Conservation (phyloP, 92 coral and sea anemone genomes). For the Actinostola sp. region DNA sequence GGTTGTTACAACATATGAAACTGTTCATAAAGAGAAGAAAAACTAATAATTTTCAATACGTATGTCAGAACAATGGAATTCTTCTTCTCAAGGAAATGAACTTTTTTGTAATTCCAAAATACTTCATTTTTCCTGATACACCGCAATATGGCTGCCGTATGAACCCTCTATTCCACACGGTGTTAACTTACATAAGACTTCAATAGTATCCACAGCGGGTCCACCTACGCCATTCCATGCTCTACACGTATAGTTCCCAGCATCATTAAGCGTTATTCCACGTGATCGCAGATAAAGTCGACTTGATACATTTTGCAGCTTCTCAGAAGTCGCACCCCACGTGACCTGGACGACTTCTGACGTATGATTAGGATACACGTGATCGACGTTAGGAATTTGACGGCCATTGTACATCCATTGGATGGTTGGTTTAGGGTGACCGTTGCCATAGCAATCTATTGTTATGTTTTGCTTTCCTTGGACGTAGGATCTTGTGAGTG, state of each 20-base stretch:
- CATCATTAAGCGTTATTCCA: conserved; percentile 46
- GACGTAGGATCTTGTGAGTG: conserved; percentile 10
- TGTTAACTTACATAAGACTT: conserved; percentile 20
- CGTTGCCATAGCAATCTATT: conserved; percentile 56
- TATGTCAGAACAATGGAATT: no score
- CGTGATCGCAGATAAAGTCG: conserved; percentile 52
- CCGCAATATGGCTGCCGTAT: no score
- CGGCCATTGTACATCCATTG: conserved; percentile 38
- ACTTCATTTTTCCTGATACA: no score
- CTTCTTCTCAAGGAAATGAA: no score
- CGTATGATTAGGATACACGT: conserved; percentile 7
- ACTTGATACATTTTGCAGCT: conserved; percentile 46
- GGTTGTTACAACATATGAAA: no score
- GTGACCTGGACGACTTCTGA: conserved; percentile 29
- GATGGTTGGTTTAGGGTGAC: conserved; percentile 51
- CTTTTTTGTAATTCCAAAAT: neutral
- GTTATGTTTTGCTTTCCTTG: conserved; percentile 20
- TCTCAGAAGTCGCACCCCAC: conserved; percentile 9
- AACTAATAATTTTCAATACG: no score
- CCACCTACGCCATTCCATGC: conserved; percentile 27
- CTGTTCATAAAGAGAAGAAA: no score
- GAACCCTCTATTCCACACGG: no score
- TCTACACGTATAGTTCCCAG: conserved; percentile 37
- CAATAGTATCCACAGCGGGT: conserved; percentile 5
- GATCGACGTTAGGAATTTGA: neutral